Evolutionary conservation across 2,888 invertebrate species (phyloP).

Genomic region (Aleiodes alternator): DNA sequence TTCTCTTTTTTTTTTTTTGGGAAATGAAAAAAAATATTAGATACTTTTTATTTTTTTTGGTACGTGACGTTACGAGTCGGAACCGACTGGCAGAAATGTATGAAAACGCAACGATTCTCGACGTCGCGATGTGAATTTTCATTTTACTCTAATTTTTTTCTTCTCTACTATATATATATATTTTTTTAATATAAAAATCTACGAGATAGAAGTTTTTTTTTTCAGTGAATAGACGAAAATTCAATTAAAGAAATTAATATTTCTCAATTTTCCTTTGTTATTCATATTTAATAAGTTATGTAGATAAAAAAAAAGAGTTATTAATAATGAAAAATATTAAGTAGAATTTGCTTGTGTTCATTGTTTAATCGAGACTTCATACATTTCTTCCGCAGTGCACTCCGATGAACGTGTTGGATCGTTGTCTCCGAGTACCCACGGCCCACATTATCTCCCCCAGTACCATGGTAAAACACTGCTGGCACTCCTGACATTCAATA

Average conservation of each 20-base stretch:
- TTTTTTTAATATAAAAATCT: too few relatives aligned
- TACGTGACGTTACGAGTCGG: conserved; percentile 48
- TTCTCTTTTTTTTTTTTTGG: too few relatives aligned
- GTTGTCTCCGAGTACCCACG: conserved; percentile 70
- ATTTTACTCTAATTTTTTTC: conserved; percentile 11
- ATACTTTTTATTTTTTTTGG: neutral
- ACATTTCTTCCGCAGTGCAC: conserved; percentile 72
- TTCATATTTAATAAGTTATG: too few relatives aligned
- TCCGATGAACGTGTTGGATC: conserved; percentile 70
- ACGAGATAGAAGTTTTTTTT: too few relatives aligned
- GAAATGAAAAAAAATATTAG: neutral
- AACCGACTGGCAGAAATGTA: conserved; percentile 62
- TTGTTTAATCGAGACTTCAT: conserved; percentile 62
- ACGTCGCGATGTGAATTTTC: conserved; percentile 47
- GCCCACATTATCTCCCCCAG: conserved; percentile 67
- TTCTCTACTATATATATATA: neutral
- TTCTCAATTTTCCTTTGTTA: too few relatives aligned
- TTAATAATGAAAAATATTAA: neutral
- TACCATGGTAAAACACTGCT: conserved; percentile 71
- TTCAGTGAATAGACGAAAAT: too few relatives aligned
- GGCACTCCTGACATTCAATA: conserved; percentile 70
- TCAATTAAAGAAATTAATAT: too few relatives aligned
- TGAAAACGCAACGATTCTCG: conserved; percentile 57
- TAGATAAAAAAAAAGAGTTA: too few relatives aligned
- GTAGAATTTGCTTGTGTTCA: conserved; percentile 17